Evolutionary conservation across 1,140 invertebrate species (phyloP), one percentile per base, ranked within the genome.

Genomic region (Macrotrachela quadricornifera): DNA sequence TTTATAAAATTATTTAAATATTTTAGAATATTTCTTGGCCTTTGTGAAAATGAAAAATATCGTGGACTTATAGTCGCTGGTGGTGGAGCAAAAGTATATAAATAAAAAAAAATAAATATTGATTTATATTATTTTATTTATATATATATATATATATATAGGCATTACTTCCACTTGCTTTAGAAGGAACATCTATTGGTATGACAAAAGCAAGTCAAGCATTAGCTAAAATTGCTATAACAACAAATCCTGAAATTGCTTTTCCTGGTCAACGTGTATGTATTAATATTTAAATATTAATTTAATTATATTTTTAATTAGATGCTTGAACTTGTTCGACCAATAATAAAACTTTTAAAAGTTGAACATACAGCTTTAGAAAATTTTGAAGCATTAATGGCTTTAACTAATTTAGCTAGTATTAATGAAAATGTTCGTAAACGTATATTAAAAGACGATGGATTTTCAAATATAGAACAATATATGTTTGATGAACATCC

Each of bases 361-460:
- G 77, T 78, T 12, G 90, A 97, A 15, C 85, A 83, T 59, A 76
- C 74, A n/a, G 88, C 82, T 9, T 65, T 96, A 41, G 85, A 95
- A 67, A 97, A 96, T 64, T 99, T 96, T 71, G 94, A 99, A 71
- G 78, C 85, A 4, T 66, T 99, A 9, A 79, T 97, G 79, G 88
- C 84, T 1, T 73, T 99, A 0, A 96, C 91, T 58, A 99, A 99
- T 70, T 73, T 99, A 42, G 83, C 68, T 1, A 66, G 67, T 10
- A 57, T 64, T 14, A 62, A 58, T 56, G 66, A 69, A 62, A 77
- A 75, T 14, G 78, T 84, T 6, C 75, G 85, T 67, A 60, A 63
- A 43, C 58, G 74, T 36, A 92, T 95, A 54, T 62, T 94, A 0
- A 83, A 86, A 62, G 88, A 95, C 66, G 79, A 80, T 51, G 88